Percentiles rank a stretch among this genome's conserved stretches.
These are phyloP conservation scores for Rhorus exstirpatorius DNA, from an alignment of 2,888 invertebrate genomes.

Conservation along the genomic window DNA sequence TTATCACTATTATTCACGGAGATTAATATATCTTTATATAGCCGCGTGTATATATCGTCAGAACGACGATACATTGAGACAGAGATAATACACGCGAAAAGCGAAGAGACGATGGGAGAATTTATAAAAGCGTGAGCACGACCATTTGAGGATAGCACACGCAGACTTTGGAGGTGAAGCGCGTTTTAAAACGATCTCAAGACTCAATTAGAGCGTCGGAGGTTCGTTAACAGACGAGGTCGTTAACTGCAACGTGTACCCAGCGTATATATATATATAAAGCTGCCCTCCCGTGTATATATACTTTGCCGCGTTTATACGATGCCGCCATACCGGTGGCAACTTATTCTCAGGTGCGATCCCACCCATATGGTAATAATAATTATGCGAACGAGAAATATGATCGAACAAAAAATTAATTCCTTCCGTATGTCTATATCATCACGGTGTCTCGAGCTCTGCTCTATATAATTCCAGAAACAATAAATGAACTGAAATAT, in stretches of 20 bases:
- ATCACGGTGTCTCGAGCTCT: not conserved
- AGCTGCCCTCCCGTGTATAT: conserved; percentile 12
- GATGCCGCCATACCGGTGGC: conserved; percentile 29
- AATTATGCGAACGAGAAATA: conserved; percentile 4
- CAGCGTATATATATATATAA: conserved; percentile 53
- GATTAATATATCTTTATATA: not conserved
- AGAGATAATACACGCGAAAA: not conserved
- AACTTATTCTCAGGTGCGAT: conserved; percentile 13
- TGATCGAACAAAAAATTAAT: not conserved
- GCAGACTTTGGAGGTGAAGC: conserved; percentile 5
- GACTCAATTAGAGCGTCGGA: conserved; percentile 79
- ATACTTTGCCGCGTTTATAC: conserved; percentile 30
- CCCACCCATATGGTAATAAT: conserved; percentile 23
- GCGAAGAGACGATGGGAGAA: no score
- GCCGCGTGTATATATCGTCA: no score
- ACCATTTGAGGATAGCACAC: conserved; percentile 25
- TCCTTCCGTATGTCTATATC: not conserved
- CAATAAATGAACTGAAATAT: conserved; percentile 5
- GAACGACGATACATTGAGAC: no score
- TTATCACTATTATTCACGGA: not conserved
- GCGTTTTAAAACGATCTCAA: conserved; percentile 62
- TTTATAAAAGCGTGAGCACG: conserved; percentile 1
- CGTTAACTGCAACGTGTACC: conserved; percentile 75
- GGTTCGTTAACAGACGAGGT: conserved; percentile 78
- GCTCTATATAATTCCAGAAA: not conserved